A percentile compares a stretch with the other conserved stretches of the same genome.
phyloP scores from a whole-genome alignment of 2,797 vertebrate species.

The Sebastes iracundus region DNA sequence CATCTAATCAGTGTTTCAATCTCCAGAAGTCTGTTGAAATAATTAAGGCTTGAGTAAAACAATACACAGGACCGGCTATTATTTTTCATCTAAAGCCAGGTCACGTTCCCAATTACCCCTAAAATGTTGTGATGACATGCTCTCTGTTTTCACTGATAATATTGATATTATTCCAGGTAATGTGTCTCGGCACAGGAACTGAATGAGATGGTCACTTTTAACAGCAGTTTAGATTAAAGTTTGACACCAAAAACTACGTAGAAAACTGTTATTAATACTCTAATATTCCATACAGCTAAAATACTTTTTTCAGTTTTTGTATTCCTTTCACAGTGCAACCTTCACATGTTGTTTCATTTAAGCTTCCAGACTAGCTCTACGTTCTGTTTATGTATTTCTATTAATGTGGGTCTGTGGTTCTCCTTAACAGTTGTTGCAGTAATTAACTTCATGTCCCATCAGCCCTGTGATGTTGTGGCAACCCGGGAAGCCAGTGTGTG shows the following conservation, averaged over 20 bases:
- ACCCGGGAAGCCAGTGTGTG: slow-evolving; percentile 46
- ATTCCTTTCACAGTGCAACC: background rate
- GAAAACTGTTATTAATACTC: background rate
- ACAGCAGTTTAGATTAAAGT: slow-evolving; percentile 8
- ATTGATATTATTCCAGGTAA: slow-evolving; percentile 75
- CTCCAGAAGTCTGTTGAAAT: slow-evolving; percentile 69
- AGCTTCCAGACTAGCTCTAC: background rate
- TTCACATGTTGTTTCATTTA: background rate
- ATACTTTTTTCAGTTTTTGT: background rate
- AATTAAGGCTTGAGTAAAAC: slow-evolving; percentile 66
- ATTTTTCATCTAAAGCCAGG: slow-evolving; percentile 67
- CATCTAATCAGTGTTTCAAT: slow-evolving; percentile 49
- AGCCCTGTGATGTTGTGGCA: slow-evolving; percentile 58
- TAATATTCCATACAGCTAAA: background rate
- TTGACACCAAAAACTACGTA: background rate
- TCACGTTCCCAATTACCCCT: slow-evolving; percentile 71
- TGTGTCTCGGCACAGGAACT: slow-evolving; percentile 29
- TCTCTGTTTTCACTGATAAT: slow-evolving; percentile 75
- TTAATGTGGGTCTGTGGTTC: background rate
- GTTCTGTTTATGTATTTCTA: background rate
- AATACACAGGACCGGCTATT: slow-evolving; percentile 51
- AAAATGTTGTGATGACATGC: slow-evolving; percentile 74
- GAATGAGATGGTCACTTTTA: slow-evolving; percentile 1
- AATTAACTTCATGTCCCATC: slow-evolving; percentile 34
- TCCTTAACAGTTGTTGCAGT: slow-evolving; percentile 31